A percentile compares a stretch with the other conserved stretches of the same genome.
Evolutionary conservation across 64 coral and sea anemone genomes (phyloP).

Genomic region (Pocillopora damicornis): DNA sequence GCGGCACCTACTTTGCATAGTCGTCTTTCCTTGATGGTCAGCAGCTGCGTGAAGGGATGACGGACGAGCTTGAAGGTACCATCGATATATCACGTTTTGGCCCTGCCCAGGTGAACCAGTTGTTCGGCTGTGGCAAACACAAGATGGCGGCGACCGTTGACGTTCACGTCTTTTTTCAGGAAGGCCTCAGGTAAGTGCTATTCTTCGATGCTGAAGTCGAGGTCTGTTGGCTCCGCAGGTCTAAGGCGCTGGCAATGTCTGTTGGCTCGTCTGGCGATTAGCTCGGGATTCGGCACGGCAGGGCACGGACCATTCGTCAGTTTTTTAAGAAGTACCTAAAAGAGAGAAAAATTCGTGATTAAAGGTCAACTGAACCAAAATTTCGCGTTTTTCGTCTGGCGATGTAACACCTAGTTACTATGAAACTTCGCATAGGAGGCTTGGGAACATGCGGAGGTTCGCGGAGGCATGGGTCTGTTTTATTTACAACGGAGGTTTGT

Average conservation of each 20-base stretch:
- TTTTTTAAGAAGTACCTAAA: not conserved
- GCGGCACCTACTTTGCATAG: not conserved
- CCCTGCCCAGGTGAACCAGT: not conserved
- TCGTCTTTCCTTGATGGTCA: not conserved
- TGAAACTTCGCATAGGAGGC: no score
- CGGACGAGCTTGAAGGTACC: not conserved
- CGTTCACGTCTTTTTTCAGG: not conserved
- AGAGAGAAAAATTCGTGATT: not conserved
- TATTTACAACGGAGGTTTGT: no score
- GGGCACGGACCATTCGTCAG: not conserved
- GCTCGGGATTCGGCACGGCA: not conserved
- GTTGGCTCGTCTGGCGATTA: not conserved
- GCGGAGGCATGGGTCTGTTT: no score
- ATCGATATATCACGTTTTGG: not conserved
- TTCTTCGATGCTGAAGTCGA: slow-evolving; percentile 16
- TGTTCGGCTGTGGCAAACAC: not conserved
- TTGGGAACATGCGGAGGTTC: no score
- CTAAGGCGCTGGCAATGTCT: not conserved
- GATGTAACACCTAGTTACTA: no score
- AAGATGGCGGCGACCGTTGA: not conserved
- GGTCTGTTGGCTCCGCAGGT: not conserved
- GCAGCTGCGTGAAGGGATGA: not conserved
- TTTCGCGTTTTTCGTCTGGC: no score
- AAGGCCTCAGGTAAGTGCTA: slow-evolving; percentile 9
- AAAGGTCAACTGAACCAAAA: no score